A percentile compares a stretch with the other conserved stretches of the same genome.
phyloP scores from a whole-genome alignment of 2,797 vertebrate species.

The Neosilurus mollespiculum region DNA sequence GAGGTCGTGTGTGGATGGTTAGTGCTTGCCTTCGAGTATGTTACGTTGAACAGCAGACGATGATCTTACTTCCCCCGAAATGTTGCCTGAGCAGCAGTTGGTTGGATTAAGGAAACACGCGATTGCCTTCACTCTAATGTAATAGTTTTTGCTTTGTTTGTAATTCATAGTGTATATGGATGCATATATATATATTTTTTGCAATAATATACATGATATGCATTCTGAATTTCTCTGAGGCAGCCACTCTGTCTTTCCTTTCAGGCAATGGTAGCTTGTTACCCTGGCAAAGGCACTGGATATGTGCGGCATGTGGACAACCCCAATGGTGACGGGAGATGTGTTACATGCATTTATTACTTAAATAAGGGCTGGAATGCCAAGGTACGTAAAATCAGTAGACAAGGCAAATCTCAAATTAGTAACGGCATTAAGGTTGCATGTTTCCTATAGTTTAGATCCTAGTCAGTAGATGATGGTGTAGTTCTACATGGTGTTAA shows the following conservation, averaged over 20 bases:
- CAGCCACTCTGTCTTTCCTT: slow-evolving; percentile 27
- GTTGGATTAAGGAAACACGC: too few relatives aligned
- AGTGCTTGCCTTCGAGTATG: too few relatives aligned
- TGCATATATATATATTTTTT: too few relatives aligned
- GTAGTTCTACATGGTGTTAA: background rate
- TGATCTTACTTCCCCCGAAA: too few relatives aligned
- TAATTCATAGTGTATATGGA: too few relatives aligned
- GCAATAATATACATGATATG: background rate
- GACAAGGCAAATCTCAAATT: background rate
- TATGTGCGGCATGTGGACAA: slow-evolving; percentile 89
- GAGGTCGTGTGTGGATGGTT: too few relatives aligned
- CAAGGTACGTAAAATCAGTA: slow-evolving; percentile 71
- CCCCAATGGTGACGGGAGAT: slow-evolving; percentile 87
- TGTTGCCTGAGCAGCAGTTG: too few relatives aligned
- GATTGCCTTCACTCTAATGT: too few relatives aligned
- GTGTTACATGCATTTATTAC: slow-evolving; percentile 90
- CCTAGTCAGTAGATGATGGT: background rate
- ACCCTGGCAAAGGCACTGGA: slow-evolving; percentile 84
- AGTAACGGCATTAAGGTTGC: background rate
- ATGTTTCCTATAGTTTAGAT: background rate
- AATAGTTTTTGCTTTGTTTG: too few relatives aligned
- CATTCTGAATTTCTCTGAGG: background rate
- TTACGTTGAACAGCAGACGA: too few relatives aligned
- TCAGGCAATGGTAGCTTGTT: slow-evolving; percentile 89
- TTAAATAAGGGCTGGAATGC: slow-evolving; percentile 88